A percentile compares a stretch with the other conserved stretches of the same genome.
phyloP scores from a whole-genome alignment of 2,797 vertebrate genomes.

The Crenuchus spilurus region DNA sequence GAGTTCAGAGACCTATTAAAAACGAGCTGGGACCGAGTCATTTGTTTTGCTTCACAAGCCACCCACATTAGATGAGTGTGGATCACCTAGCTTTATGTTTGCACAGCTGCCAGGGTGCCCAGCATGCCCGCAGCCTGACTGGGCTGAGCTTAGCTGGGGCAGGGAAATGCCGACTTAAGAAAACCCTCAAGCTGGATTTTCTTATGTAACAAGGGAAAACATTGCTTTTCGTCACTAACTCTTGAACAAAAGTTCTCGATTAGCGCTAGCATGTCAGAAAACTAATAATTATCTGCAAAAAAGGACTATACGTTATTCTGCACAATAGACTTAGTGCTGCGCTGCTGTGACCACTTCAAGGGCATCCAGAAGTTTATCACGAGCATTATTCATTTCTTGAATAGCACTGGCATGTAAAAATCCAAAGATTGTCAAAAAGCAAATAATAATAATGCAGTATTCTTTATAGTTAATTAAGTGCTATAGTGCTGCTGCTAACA shows the following conservation, averaged over 20 bases:
- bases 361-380: no score
- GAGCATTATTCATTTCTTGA: no score
- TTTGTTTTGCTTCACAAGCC: slow-evolving; percentile 62
- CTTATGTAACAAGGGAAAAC: background rate
- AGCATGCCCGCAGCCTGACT: slow-evolving; percentile 37
- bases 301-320: background rate
- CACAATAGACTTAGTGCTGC: background rate
- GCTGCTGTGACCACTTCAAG: no score
- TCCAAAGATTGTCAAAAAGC: no score
- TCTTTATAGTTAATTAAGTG: no score
- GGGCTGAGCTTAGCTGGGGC: slow-evolving; percentile 41
- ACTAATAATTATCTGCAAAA: no score
- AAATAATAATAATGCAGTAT: no score
- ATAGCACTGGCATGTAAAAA: no score
- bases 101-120: slow-evolving; percentile 77
- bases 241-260: background rate
- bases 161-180: background rate
- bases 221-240: background rate
- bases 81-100: slow-evolving; percentile 76
- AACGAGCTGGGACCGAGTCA: slow-evolving; percentile 44
- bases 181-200: slow-evolving; percentile 6
- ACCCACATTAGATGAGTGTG: slow-evolving; percentile 71
- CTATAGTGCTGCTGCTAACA: no score
- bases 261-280: background rate
- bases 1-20: slow-evolving; percentile 54